A percentile compares a stretch with the other conserved stretches of the same genome.
Evolutionary conservation across 1,140 invertebrate species (phyloP).

Genomic region (Drosophila nikananu): DNA sequence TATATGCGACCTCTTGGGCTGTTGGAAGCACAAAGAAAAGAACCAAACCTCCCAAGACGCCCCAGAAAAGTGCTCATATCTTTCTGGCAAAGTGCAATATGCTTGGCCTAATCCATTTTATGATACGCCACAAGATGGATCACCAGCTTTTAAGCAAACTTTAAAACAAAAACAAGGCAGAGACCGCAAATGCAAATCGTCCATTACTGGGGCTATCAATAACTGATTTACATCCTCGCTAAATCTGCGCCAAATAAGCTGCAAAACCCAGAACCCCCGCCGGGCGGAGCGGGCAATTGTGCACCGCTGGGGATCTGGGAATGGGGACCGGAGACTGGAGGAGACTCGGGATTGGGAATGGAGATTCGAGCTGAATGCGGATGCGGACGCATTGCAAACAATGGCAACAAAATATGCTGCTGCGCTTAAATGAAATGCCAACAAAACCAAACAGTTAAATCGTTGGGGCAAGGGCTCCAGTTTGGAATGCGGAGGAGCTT

Average conservation of each 20-base stretch:
- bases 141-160: constrained; percentile 10
- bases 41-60: too few relatives aligned
- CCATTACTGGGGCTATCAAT: constrained; percentile 79
- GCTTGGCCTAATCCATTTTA: constrained; percentile 1
- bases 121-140: constrained; percentile 7
- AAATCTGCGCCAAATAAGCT: constrained; percentile 63
- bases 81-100: constrained; percentile 2
- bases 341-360: not conserved
- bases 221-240: constrained; percentile 77
- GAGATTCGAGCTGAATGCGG: constrained; percentile 36
- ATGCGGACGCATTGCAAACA: constrained; percentile 68
- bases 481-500: constrained; percentile 26
- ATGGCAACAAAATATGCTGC: constrained; percentile 81
- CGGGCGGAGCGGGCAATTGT: constrained; percentile 19
- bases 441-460: constrained; percentile 76
- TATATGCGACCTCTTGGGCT: not conserved
- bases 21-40: too few relatives aligned
- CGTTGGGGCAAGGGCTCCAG: constrained; percentile 37
- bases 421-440: constrained; percentile 81
- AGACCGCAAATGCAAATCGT: constrained; percentile 57
- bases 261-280: constrained; percentile 13
- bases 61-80: not conserved
- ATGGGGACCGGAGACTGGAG: not conserved
- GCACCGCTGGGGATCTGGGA: constrained; percentile 8
- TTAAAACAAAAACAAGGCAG: constrained; percentile 5